These are phyloP conservation scores for Himalopsyche anomala DNA, from an alignment of 2,888 invertebrate genomes.

Conservation along the genomic window DNA sequence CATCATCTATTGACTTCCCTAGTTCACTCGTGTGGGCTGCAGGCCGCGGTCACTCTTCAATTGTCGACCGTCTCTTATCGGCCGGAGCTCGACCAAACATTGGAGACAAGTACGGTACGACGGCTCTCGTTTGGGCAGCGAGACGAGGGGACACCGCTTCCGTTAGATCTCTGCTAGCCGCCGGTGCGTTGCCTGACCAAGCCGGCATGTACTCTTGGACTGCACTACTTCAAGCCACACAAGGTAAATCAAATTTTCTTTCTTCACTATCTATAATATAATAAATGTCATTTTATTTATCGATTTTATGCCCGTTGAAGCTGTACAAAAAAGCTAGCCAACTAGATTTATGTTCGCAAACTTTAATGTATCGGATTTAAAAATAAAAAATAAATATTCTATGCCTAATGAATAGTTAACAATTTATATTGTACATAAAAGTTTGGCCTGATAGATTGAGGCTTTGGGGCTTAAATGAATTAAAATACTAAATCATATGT, in stretches of 20 bases:
- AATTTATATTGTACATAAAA: no score
- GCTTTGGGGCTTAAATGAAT: no score
- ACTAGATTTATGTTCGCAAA: not conserved
- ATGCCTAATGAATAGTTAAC: no score
- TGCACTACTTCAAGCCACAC: constrained; percentile 87
- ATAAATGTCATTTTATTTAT: no score
- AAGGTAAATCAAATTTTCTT: constrained; percentile 73
- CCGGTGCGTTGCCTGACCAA: constrained; percentile 92
- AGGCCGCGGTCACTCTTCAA: constrained; percentile 91
- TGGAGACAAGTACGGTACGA: constrained; percentile 97
- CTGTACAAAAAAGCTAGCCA: no score
- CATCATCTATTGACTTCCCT: constrained; percentile 37
- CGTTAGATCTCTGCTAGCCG: constrained; percentile 87
- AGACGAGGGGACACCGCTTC: constrained; percentile 92
- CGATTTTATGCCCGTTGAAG: not conserved
- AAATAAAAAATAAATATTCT: no score
- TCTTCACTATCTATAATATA: no score
- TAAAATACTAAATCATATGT: no score
- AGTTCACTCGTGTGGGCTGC: constrained; percentile 94
- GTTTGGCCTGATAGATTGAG: no score
- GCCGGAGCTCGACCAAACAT: constrained; percentile 96
- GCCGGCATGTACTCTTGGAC: constrained; percentile 99
- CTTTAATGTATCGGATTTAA: not conserved
- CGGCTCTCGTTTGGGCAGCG: constrained; percentile 97
- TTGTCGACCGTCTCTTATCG: constrained; percentile 88